phyloP scores from a whole-genome alignment of 2,888 invertebrate genomes.

The Limnephilus rhombicus region DNA sequence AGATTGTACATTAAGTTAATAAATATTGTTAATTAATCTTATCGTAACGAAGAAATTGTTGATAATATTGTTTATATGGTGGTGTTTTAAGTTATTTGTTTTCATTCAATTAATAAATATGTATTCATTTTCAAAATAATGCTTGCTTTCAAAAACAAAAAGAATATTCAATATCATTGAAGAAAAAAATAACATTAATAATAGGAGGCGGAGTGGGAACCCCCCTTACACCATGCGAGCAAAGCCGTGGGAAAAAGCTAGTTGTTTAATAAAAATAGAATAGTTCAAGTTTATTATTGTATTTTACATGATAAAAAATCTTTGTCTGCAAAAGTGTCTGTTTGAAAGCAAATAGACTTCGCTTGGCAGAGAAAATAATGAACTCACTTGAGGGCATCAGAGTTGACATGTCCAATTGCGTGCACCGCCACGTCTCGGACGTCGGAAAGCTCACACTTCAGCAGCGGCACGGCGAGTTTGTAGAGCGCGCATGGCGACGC shows the following conservation, averaged over 20 bases:
- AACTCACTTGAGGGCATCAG: slow-evolving; percentile 93
- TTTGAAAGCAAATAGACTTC: slow-evolving; percentile 10
- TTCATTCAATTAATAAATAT: not conserved
- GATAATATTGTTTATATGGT: no score
- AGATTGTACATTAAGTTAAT: no score
- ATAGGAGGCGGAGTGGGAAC: no score
- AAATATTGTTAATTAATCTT: no score
- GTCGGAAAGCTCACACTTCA: slow-evolving; percentile 95
- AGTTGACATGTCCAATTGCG: slow-evolving; percentile 96
- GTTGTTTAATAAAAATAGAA: no score
- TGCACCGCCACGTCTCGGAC: slow-evolving; percentile 96
- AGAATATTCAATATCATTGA: not conserved
- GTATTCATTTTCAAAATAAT: not conserved
- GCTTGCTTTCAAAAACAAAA: not conserved
- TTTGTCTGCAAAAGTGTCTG: not conserved
- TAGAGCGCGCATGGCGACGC: slow-evolving; percentile 93
- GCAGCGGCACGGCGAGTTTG: slow-evolving; percentile 93
- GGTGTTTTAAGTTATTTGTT: no score
- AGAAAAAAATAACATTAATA: no score
- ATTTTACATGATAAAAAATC: not conserved
- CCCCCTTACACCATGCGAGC: no score
- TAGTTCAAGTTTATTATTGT: not conserved
- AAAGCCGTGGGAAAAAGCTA: no score
- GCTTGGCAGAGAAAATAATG: not conserved
- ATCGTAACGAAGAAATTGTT: no score